A percentile compares a stretch with the other conserved stretches of the same genome.
phyloP scores from a whole-genome alignment of 2,797 vertebrate genomes.

The Clarias platycephalus region DNA sequence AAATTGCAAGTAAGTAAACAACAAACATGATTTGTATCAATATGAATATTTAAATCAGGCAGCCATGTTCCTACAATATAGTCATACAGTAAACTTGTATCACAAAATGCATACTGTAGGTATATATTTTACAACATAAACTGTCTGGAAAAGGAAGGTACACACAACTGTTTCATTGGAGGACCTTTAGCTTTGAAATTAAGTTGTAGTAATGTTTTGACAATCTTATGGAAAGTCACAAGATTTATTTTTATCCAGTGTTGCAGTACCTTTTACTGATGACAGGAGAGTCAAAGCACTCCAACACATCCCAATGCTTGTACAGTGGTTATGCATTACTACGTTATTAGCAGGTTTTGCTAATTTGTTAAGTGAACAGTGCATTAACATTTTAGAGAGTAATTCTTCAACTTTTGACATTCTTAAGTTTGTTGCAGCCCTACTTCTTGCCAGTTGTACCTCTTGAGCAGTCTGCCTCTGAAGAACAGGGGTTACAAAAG shows the following conservation, averaged over 20 bases:
- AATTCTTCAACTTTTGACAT: not conserved
- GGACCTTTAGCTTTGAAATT: too few species aligned
- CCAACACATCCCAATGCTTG: too few species aligned
- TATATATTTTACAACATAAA: not conserved
- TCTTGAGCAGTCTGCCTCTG: constrained; percentile 41
- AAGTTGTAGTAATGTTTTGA: too few species aligned
- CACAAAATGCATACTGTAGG: not conserved
- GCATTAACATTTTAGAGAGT: not conserved
- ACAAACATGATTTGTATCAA: not conserved
- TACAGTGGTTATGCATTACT: not conserved
- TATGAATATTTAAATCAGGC: not conserved
- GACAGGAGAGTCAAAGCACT: too few species aligned
- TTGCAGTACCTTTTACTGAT: too few species aligned
- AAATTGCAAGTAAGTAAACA: not conserved
- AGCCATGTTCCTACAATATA: not conserved
- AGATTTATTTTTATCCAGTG: too few species aligned
- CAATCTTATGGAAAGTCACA: too few species aligned
- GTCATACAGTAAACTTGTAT: not conserved
- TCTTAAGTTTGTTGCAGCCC: too few species aligned
- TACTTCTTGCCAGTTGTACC: constrained; percentile 56
- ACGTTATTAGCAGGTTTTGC: not conserved
- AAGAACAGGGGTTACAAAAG: constrained; percentile 41
- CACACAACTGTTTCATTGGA: too few species aligned
- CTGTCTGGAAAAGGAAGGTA: too few species aligned
- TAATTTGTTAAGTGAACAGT: not conserved